Evolutionary conservation across 2,113 vertebrate genomes (phyloP).

Genomic region (Campylorhamphus procurvoides): DNA sequence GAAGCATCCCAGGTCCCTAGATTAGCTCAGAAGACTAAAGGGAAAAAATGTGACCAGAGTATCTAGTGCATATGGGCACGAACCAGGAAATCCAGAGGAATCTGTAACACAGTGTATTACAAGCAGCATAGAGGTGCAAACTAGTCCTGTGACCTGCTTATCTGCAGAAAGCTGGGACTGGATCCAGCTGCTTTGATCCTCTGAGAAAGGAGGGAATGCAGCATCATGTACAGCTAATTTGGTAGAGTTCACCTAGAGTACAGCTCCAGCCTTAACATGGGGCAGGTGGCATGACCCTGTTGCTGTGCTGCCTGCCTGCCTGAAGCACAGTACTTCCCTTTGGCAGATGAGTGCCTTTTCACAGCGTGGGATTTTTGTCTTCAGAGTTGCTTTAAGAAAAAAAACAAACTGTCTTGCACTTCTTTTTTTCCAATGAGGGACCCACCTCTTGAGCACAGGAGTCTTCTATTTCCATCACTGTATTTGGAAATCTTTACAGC

Average conservation of each 20-base stretch:
- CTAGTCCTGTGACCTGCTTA: constrained; percentile 78
- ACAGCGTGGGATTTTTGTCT: not conserved
- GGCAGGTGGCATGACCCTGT: not conserved
- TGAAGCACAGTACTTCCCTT: not conserved
- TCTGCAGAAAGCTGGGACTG: constrained; percentile 70
- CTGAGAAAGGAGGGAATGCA: constrained; percentile 66
- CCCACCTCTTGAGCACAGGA: constrained; percentile 5
- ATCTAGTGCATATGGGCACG: not conserved
- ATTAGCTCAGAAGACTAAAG: constrained; percentile 35
- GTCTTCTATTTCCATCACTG: constrained; percentile 31
- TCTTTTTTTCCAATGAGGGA: not conserved
- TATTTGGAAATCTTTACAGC: constrained; percentile 61
- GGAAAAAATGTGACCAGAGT: constrained; percentile 25
- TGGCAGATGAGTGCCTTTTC: not conserved
- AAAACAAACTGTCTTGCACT: not conserved
- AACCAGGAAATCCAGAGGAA: constrained; percentile 68
- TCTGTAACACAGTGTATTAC: constrained; percentile 50
- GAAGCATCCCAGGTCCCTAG: constrained; percentile 36
- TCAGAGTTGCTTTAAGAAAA: not conserved
- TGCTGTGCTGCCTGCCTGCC: not conserved
- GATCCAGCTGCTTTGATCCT: constrained; percentile 77
- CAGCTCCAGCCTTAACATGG: constrained; percentile 21
- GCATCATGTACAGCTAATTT: constrained; percentile 74
- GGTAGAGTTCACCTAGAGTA: constrained; percentile 74
- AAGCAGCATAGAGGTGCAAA: constrained; percentile 69